phyloP scores from a whole-genome alignment of 1,140 invertebrate species.

The Caenorhabditis tropicalis region DNA sequence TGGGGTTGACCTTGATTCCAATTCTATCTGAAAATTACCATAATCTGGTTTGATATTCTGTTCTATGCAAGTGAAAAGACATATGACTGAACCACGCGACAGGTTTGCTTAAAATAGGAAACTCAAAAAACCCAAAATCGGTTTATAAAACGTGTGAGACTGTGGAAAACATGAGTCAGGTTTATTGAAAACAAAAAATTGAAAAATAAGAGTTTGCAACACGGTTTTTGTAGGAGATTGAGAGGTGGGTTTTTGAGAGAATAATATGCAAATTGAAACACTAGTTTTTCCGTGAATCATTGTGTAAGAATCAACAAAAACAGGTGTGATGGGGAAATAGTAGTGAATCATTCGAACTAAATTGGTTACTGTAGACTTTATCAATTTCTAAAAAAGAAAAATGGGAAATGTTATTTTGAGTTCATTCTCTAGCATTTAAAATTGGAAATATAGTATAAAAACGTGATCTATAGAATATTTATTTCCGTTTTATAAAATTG shows the following conservation, averaged over 20 bases:
- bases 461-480: not conserved
- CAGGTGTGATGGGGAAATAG: too few species aligned
- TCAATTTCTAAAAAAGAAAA: too few species aligned
- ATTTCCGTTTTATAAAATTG: not conserved
- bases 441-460: too few species aligned
- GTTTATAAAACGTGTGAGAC: conserved; percentile 10
- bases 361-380: too few species aligned
- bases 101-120: conserved; percentile 5
- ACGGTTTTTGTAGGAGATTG: not conserved
- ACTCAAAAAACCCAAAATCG: not conserved
- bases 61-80: conserved; percentile 10
- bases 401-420: too few species aligned
- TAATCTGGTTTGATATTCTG: not conserved
- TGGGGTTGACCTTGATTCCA: not conserved
- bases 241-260: not conserved
- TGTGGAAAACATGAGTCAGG: conserved; percentile 25
- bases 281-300: not conserved
- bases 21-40: not conserved
- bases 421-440: too few species aligned
- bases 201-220: not conserved
- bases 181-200: not conserved
- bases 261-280: not conserved
- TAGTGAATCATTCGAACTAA: too few species aligned
- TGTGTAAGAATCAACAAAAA: not conserved
- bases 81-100: not conserved